phyloP scores from a whole-genome alignment of 1,140 invertebrate genomes.

The Drosophila repletoides region DNA sequence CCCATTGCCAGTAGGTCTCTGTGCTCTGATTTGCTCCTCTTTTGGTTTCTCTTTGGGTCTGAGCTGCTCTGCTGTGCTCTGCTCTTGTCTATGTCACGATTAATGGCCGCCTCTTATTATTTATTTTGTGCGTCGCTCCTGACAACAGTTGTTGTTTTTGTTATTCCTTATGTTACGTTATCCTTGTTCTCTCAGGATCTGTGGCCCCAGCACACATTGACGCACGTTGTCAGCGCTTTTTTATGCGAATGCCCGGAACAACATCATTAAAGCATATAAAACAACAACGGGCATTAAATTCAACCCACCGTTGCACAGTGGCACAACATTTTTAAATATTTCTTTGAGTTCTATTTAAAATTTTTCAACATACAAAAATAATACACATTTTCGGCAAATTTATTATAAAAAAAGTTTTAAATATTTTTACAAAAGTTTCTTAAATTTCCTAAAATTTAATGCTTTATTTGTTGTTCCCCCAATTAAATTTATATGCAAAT shows the following conservation, averaged over 20 bases:
- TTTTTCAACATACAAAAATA: no score
- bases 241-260: conserved; percentile 33
- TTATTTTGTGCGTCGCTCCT: conserved; percentile 34
- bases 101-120: conserved; percentile 44
- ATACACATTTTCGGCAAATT: no score
- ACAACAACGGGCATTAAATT: conserved; percentile 7
- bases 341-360: no score
- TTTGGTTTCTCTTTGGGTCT: conserved; percentile 13
- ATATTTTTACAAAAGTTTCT: no score
- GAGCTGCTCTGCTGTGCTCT: no score
- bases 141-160: conserved; percentile 28
- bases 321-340: not conserved
- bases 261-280: conserved; percentile 34
- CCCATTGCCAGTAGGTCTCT: conserved; percentile 10
- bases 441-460: no score
- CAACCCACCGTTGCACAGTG: conserved; percentile 21
- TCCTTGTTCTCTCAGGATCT: conserved; percentile 13
- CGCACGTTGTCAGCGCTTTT: conserved; percentile 37
- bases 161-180: conserved; percentile 3
- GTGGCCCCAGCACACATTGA: conserved; percentile 14
- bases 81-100: conserved; percentile 44
- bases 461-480: no score
- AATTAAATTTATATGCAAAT: no score
- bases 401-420: no score
- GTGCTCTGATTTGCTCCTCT: conserved; percentile 32